Evolutionary conservation across 2,888 invertebrate species (phyloP).

Genomic region (Eueremaeus valkanovi): DNA sequence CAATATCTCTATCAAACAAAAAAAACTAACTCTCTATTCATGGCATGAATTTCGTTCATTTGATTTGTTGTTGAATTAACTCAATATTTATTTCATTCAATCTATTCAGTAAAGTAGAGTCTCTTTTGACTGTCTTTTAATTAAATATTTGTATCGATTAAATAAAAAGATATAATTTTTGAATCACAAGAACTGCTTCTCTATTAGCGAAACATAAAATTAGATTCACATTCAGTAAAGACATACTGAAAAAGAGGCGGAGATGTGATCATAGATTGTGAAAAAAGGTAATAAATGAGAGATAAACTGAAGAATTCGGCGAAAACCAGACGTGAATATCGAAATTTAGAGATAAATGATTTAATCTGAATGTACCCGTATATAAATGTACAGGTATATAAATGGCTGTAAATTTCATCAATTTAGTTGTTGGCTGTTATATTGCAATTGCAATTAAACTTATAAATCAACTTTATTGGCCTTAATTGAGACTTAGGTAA

Average conservation of each 20-base stretch:
- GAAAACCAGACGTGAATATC: not conserved
- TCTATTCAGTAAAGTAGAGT: not conserved
- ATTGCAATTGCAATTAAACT: not conserved
- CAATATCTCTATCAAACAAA: slow-evolving; percentile 5
- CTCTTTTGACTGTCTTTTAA: not conserved
- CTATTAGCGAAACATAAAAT: not conserved
- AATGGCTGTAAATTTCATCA: not conserved
- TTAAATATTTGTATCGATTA: not conserved
- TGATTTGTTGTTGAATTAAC: not conserved
- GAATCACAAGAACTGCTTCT: not conserved
- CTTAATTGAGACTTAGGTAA: slow-evolving; percentile 29
- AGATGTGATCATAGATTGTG: not conserved
- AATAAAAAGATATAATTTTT: not conserved
- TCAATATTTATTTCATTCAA: not conserved
- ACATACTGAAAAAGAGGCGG: not conserved
- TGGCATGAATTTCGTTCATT: too few species aligned
- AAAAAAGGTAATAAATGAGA: not conserved
- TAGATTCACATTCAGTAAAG: not conserved
- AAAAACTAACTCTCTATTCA: not conserved
- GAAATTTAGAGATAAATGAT: too few species aligned
- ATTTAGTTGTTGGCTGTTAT: not conserved
- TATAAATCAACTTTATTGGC: slow-evolving; percentile 32
- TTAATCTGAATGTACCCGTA: too few species aligned
- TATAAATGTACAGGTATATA: too few species aligned
- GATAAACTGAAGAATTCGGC: not conserved